Evolutionary conservation across 2,797 vertebrate species (phyloP).

Genomic region (Gila robusta): DNA sequence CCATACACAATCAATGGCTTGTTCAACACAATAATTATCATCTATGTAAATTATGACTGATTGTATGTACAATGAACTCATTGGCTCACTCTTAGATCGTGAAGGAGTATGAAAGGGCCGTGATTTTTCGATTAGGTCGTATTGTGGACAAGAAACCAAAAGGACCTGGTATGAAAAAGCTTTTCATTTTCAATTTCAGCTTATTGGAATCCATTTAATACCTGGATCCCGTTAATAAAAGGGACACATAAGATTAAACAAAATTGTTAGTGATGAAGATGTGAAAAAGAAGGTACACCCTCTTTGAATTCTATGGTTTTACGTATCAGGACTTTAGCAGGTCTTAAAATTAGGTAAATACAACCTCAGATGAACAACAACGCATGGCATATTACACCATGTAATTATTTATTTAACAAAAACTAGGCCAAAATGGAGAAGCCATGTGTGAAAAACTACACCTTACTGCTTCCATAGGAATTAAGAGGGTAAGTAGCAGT

Average conservation of each 20-base stretch:
- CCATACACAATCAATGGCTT: neutral
- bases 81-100: slow-evolving; percentile 71
- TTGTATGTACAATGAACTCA: neutral
- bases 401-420: neutral
- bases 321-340: neutral
- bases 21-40: neutral
- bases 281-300: neutral
- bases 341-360: neutral
- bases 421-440: neutral
- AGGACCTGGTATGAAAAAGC: slow-evolving; percentile 76
- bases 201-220: neutral
- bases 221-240: neutral
- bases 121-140: slow-evolving; percentile 81
- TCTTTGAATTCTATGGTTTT: neutral
- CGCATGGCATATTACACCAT: neutral
- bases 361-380: neutral
- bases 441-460: neutral
- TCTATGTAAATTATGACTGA: neutral
- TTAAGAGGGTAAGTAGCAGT: neutral
- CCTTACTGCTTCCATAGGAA: neutral
- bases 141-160: slow-evolving; percentile 78
- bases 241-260: neutral
- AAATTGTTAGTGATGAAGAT: neutral
- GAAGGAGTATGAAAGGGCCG: slow-evolving; percentile 82
- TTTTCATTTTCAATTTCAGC: neutral